Evolutionary conservation across 2,888 invertebrate genomes (phyloP).

Genomic region (Cephus sareptanus): DNA sequence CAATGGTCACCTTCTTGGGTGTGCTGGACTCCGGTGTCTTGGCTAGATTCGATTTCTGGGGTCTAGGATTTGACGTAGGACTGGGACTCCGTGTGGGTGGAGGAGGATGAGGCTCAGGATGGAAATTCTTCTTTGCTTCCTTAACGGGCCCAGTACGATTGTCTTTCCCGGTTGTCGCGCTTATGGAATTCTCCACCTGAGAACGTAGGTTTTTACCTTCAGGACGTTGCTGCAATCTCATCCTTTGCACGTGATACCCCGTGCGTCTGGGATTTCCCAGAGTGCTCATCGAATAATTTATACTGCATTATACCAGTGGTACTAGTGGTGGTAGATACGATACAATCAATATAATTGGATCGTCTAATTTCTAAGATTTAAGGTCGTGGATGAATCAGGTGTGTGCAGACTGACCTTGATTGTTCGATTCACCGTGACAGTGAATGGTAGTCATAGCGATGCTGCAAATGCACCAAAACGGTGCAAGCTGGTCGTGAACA

Average conservation of each 20-base stretch:
- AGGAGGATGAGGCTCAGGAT: not conserved
- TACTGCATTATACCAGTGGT: not conserved
- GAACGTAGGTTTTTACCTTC: conserved; percentile 1
- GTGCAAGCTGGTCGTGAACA: not conserved
- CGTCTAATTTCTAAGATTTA: conserved; percentile 5
- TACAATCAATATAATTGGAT: not conserved
- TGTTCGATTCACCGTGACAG: conserved; percentile 38
- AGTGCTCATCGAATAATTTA: not conserved
- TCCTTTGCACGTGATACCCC: not conserved
- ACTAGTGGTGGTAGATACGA: not conserved
- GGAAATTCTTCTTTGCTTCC: not conserved
- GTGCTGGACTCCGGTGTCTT: conserved; percentile 39
- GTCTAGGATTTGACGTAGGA: conserved; percentile 42
- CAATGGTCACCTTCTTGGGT: conserved; percentile 23
- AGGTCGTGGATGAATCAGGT: not conserved
- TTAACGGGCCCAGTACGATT: not conserved
- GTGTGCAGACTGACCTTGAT: conserved; percentile 52
- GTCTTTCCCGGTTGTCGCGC: not conserved
- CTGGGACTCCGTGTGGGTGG: not conserved
- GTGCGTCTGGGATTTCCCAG: not conserved
- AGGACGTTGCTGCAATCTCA: not conserved
- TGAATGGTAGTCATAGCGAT: conserved; percentile 45
- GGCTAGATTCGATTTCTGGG: conserved; percentile 46
- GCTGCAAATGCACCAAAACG: conserved; percentile 27
- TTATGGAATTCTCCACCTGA: not conserved